Evolutionary conservation across 2,888 invertebrate species (phyloP), one percentile per base, ranked within the genome.

Genomic region (Gymnosoma rotundatum): DNA sequence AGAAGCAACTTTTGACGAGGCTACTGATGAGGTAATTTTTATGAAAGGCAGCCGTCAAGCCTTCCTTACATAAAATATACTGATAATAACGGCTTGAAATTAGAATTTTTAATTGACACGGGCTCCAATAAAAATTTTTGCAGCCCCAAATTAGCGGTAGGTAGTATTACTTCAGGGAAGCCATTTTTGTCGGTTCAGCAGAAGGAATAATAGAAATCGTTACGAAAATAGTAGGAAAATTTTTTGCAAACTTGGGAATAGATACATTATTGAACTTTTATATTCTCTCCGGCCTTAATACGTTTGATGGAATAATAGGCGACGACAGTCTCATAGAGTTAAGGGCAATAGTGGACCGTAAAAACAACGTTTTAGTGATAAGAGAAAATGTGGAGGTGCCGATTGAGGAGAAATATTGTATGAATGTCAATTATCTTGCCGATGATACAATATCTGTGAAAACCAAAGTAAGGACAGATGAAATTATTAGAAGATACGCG

Each of bases 261-360:
- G 9, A 42, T 1, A 6, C 14, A 14, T 14, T 42, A 4, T 42
- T 42, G 42, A 42, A 0, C 3, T 85, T 81, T 20, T 86, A 74
- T 32, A 54, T 84, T 9, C 38, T 82, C n/a, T 79, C 83, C 9
- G 66, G 63, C 5, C 58, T 86, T 1, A 42, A 12, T 10, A 54
- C 63, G 18, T 86, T 86, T 48, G 80, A 83, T n/a, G 82, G 82
- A 32, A 85, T 85, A 36, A 85, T 85, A 9, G 83, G 83, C 9
- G 81, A 86, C 20, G 85, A 83, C 58, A 79, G 67, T 16, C 54
- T 83, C 36, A 83, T 83, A n/a, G 76, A 80, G 7, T 52, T 86
- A 20, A 75, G 75, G 32, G 83, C 84, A 21, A 45, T 84, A 20
- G 81, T 86, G n/a, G 74, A 86, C 54, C 21, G 85, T 21, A 86